Evolutionary conservation across 1,140 invertebrate species (phyloP).

Genomic region (Scaptomyza graminum): DNA sequence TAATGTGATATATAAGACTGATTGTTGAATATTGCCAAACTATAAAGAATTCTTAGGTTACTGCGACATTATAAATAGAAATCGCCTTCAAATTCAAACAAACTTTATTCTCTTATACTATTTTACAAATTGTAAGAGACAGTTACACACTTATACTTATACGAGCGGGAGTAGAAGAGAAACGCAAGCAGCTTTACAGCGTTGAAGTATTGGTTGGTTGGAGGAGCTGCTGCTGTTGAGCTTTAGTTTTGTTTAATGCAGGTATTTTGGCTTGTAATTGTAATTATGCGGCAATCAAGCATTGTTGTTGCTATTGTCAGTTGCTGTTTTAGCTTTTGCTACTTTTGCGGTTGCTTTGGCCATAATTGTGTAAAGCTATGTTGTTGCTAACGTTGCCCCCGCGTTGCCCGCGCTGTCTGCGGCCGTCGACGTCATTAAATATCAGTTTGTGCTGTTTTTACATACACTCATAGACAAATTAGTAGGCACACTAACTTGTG

Average conservation of each 20-base stretch:
- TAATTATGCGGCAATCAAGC: conserved; percentile 72
- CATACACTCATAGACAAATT: conserved; percentile 14
- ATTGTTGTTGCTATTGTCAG: conserved; percentile 47
- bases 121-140: not conserved
- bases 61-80: too few relatives aligned
- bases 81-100: too few relatives aligned
- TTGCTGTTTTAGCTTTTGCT: conserved; percentile 26
- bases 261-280: conserved; percentile 66
- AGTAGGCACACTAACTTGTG: conserved; percentile 1
- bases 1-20: conserved; percentile 1
- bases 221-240: conserved; percentile 38
- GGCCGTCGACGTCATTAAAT: conserved; percentile 35
- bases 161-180: not conserved
- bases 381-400: conserved; percentile 29
- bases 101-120: not conserved
- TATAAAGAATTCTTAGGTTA: too few relatives aligned
- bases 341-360: conserved; percentile 43
- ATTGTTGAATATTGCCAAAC: not conserved
- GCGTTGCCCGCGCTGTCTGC: too few relatives aligned
- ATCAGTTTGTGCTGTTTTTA: conserved; percentile 36
- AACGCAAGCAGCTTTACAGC: conserved; percentile 1
- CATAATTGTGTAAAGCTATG: conserved; percentile 66
- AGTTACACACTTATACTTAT: not conserved
- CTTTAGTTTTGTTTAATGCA: conserved; percentile 48
- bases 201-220: too few relatives aligned